Percentiles rank a stretch among this genome's conserved stretches.
These are phyloP conservation scores for Procambarus virginalis DNA, from an alignment of 1,140 invertebrate genomes.

Conservation along the genomic window DNA sequence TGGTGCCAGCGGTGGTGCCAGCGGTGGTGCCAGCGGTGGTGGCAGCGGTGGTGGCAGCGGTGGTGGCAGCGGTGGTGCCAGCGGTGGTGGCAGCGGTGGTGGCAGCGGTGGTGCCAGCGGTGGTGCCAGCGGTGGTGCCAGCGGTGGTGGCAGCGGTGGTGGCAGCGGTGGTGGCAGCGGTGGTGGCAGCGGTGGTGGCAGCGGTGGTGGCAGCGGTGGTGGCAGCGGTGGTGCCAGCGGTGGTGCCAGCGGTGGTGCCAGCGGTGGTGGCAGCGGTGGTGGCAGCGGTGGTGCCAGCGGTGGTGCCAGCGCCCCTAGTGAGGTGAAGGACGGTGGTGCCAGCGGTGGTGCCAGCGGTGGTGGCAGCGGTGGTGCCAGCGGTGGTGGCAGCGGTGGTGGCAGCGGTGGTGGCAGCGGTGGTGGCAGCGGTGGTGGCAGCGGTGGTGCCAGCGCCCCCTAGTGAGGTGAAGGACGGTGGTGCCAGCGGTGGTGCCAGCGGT, in stretches of 20 bases:
- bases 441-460: too few species aligned
- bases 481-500: background rate
- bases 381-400: too few species aligned
- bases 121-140: background rate
- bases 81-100: background rate
- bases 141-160: background rate
- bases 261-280: background rate
- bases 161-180: background rate
- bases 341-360: background rate
- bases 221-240: background rate
- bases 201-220: slow-evolving; percentile 4
- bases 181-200: background rate
- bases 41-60: too few species aligned
- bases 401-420: too few species aligned
- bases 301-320: too few species aligned
- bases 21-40: background rate
- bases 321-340: too few species aligned
- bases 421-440: background rate
- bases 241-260: too few species aligned
- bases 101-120: background rate
- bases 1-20: background rate
- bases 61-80: too few species aligned
- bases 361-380: too few species aligned
- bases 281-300: background rate
- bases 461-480: too few species aligned